Percentiles rank a stretch among this genome's conserved stretches.
These are phyloP conservation scores for Drosophila siamana DNA, from an alignment of 2,888 invertebrate species.

Conservation along the genomic window DNA sequence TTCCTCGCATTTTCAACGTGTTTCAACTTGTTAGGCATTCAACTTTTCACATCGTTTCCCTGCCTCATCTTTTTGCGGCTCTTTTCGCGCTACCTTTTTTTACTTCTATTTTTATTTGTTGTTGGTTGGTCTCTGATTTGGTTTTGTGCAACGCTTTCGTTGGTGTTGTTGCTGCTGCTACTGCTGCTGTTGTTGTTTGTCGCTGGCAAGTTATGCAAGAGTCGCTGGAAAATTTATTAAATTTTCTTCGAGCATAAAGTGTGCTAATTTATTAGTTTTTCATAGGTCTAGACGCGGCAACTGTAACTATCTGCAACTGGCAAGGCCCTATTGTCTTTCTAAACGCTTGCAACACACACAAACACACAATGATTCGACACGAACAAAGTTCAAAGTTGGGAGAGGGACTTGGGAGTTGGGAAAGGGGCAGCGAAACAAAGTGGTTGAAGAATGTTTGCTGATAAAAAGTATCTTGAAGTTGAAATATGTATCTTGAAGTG, in stretches of 20 bases:
- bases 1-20: constrained; percentile 64
- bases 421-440: constrained; percentile 2
- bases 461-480: constrained; percentile 30
- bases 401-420: background rate
- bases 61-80: constrained; percentile 44
- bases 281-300: constrained; percentile 20
- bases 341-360: constrained; percentile 16
- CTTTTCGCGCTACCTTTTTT: constrained; percentile 19
- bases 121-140: constrained; percentile 49
- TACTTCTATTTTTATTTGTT: constrained; percentile 16
- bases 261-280: constrained; percentile 64
- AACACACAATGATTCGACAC: constrained; percentile 3
- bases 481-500: constrained; percentile 28
- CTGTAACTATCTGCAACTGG: constrained; percentile 22
- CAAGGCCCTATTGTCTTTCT: constrained; percentile 17
- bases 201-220: constrained; percentile 52
- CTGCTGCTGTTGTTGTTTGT: constrained; percentile 18
- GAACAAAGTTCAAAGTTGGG: constrained; percentile 8
- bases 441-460: constrained; percentile 27
- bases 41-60: constrained; percentile 77
- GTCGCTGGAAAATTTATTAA: constrained; percentile 63
- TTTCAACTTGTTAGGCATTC: constrained; percentile 75
- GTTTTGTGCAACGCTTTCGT: constrained; percentile 63
- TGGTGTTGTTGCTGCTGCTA: constrained; percentile 40
- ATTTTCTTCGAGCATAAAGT: constrained; percentile 60